A percentile compares a stretch with the other conserved stretches of the same genome.
Conservation (phyloP, 2,113 vertebrate genomes). For the Aptenodytes forsteri region DNA sequence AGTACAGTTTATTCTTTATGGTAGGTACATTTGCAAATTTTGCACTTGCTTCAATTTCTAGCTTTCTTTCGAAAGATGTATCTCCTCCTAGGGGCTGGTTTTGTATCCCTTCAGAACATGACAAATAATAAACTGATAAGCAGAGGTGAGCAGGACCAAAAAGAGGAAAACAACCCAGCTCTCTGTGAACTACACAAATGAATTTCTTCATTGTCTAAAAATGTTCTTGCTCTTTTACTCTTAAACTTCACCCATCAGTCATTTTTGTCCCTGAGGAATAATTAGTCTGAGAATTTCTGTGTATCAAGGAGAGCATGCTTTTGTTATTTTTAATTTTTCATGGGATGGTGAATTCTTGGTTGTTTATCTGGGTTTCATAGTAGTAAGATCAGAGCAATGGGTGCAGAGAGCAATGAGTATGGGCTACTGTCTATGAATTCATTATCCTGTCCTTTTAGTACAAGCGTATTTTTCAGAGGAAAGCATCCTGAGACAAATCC, state of each 20-base stretch:
- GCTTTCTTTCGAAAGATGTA: background rate
- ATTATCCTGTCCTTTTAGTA: background rate
- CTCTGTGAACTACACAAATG: background rate
- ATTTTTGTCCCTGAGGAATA: background rate
- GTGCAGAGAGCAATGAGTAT: background rate
- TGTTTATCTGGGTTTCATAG: background rate
- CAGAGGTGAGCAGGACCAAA: background rate
- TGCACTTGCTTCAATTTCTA: background rate
- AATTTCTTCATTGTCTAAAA: slow-evolving; percentile 23
- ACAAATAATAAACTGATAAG: background rate
- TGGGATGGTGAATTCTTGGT: background rate
- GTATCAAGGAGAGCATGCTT: background rate
- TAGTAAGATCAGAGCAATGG: background rate
- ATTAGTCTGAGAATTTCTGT: background rate
- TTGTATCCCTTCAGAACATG: background rate
- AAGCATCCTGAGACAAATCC: background rate
- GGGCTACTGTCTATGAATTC: too few relatives aligned
- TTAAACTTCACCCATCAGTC: slow-evolving; percentile 25
- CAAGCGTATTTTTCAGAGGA: background rate
- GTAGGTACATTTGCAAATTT: background rate
- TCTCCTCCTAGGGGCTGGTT: background rate
- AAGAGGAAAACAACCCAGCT: background rate
- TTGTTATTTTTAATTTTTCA: background rate
- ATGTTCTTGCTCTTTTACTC: slow-evolving; percentile 19
- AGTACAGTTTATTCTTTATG: background rate